Conservation (phyloP, 2,888 invertebrate species). For the Drosophila multiciliata region DNA sequence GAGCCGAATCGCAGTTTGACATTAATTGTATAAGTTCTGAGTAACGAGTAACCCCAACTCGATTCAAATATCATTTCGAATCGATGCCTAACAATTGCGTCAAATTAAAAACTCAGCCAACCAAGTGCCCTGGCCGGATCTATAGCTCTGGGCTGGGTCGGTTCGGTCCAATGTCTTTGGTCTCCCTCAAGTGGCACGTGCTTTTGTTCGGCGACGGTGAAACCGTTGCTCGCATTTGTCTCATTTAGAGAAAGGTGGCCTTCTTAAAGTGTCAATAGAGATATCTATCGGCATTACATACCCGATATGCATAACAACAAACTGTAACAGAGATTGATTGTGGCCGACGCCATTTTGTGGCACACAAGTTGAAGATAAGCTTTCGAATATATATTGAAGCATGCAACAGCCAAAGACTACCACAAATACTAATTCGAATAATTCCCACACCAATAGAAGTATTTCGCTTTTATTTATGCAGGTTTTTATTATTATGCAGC, state of each 20-base stretch:
- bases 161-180: constrained; percentile 41
- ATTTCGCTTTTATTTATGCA: constrained; percentile 12
- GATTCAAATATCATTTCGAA: constrained; percentile 61
- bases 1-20: constrained; percentile 59
- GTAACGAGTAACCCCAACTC: constrained; percentile 37
- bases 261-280: constrained; percentile 44
- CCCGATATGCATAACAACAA: constrained; percentile 51
- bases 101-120: constrained; percentile 67
- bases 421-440: not conserved
- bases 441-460: not conserved
- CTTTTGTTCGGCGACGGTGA: constrained; percentile 66
- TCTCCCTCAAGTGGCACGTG: constrained; percentile 71
- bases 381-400: constrained; percentile 18
- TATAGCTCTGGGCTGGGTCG: constrained; percentile 26
- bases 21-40: constrained; percentile 70
- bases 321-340: constrained; percentile 68
- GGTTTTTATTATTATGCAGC: constrained; percentile 18
- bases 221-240: constrained; percentile 73
- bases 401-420: not conserved
- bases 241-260: constrained; percentile 72
- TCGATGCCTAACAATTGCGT: constrained; percentile 71
- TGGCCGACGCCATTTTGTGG: constrained; percentile 57
- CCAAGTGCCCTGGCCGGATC: constrained; percentile 53
- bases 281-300: constrained; percentile 14
- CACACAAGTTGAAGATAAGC: constrained; percentile 10